Percentiles rank a stretch among this genome's conserved stretches.
These are phyloP conservation scores for Mythimna lalbum DNA, from an alignment of 2,888 invertebrate genomes.

Conservation along the genomic window DNA sequence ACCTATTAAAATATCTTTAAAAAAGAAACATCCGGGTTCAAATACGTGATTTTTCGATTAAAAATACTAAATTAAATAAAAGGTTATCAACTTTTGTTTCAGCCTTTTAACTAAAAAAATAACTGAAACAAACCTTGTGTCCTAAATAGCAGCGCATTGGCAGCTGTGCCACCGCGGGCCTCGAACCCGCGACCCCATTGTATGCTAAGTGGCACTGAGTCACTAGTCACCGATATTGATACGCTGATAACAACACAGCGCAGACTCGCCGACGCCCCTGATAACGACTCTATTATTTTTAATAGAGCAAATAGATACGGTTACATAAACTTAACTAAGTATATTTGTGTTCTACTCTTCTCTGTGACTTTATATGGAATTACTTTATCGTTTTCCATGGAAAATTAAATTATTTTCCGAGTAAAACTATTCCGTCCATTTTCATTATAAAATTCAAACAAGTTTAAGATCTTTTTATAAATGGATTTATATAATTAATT, in stretches of 20 bases:
- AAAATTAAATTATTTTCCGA: background rate
- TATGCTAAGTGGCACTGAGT: conserved; percentile 76
- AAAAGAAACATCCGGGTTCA: conserved; percentile 13
- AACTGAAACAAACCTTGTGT: conserved; percentile 38
- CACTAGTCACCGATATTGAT: conserved; percentile 68
- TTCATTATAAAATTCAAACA: too few relatives aligned
- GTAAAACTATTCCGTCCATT: background rate
- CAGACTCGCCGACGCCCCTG: conserved; percentile 56
- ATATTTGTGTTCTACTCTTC: background rate
- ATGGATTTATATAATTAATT: too few relatives aligned
- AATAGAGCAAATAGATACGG: conserved; percentile 25
- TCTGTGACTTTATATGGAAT: background rate
- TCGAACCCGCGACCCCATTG: conserved; percentile 79
- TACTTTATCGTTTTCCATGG: background rate
- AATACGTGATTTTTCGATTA: conserved; percentile 2
- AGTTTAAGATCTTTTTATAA: too few relatives aligned
- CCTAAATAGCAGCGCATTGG: conserved; percentile 44
- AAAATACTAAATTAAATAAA: background rate
- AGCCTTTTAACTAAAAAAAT: conserved; percentile 6
- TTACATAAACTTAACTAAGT: background rate
- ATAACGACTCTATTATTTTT: conserved; percentile 42
- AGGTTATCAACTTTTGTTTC: conserved; percentile 15
- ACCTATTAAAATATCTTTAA: background rate
- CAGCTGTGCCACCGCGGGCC: conserved; percentile 56
- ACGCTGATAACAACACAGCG: conserved; percentile 36